Percentiles rank a stretch among this genome's conserved stretches.
phyloP scores from a whole-genome alignment of 2,113 vertebrate species.

The Alces alces region DNA sequence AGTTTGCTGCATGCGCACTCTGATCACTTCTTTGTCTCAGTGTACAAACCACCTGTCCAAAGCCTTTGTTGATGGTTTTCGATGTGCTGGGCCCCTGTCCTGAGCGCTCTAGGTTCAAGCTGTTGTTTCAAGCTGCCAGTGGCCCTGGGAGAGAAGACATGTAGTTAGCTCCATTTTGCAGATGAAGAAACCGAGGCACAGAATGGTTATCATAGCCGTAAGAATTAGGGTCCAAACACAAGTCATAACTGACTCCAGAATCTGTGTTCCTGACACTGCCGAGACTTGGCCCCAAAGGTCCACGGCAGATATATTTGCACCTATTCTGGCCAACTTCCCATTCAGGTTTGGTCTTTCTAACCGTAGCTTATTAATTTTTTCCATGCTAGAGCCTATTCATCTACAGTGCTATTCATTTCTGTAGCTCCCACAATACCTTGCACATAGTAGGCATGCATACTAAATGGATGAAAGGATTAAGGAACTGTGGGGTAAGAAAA shows the following conservation, averaged over 20 bases:
- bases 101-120: not conserved
- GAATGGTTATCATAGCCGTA: not conserved
- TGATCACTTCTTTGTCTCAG: not conserved
- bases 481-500: not conserved
- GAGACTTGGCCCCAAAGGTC: not conserved
- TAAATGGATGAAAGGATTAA: not conserved
- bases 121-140: not conserved
- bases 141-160: not conserved
- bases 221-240: not conserved
- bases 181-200: not conserved
- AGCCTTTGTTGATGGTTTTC: not conserved
- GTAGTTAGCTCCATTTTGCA: not conserved
- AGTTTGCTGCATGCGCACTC: not conserved
- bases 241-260: not conserved
- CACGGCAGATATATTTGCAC: not conserved
- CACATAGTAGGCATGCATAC: not conserved
- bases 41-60: not conserved
- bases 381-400: not conserved
- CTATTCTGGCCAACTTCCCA: not conserved
- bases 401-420: not conserved
- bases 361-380: not conserved
- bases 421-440: not conserved
- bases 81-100: not conserved
- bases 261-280: fast-evolving
- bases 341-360: not conserved